These are phyloP conservation scores for Dynastes hyllus DNA, from an alignment of 2,888 invertebrate genomes.

Conservation along the genomic window DNA sequence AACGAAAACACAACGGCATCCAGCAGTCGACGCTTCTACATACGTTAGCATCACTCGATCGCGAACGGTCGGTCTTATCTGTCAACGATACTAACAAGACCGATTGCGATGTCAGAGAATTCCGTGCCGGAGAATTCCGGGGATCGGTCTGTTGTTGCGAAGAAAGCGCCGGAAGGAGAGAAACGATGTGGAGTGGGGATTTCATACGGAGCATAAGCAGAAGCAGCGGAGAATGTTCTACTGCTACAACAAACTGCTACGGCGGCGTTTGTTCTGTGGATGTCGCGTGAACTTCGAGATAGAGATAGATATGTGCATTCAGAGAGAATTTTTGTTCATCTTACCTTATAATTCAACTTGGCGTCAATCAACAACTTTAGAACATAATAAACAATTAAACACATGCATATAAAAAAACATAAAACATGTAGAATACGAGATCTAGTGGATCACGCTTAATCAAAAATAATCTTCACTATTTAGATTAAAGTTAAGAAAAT, in stretches of 20 bases:
- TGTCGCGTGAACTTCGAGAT: slow-evolving; percentile 22
- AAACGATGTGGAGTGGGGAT: slow-evolving; percentile 44
- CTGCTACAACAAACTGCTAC: slow-evolving; percentile 56
- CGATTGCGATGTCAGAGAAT: slow-evolving; percentile 59
- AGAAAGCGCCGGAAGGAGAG: slow-evolving; percentile 34
- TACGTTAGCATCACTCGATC: slow-evolving; percentile 57
- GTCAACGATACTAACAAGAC: slow-evolving; percentile 60
- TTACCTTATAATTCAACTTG: too few relatives aligned
- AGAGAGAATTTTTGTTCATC: too few relatives aligned
- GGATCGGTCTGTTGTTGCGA: slow-evolving; percentile 41
- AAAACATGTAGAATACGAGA: too few relatives aligned
- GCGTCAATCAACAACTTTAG: too few relatives aligned
- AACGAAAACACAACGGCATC: slow-evolving; percentile 38
- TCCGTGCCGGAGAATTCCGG: slow-evolving; percentile 54
- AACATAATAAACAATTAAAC: too few relatives aligned
- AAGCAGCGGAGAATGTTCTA: not conserved
- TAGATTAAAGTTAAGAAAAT: too few relatives aligned
- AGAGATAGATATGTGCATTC: slow-evolving; percentile 18
- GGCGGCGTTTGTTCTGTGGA: slow-evolving; percentile 52
- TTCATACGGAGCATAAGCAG: too few relatives aligned
- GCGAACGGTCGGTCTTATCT: slow-evolving; percentile 59
- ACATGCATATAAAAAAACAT: too few relatives aligned
- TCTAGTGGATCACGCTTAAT: too few relatives aligned
- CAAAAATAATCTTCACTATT: too few relatives aligned
- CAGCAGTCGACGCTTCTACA: slow-evolving; percentile 41